Percentiles rank a stretch among this genome's conserved stretches.
Evolutionary conservation across 2,888 invertebrate genomes (phyloP).

Genomic region (Deilephila elpenor): DNA sequence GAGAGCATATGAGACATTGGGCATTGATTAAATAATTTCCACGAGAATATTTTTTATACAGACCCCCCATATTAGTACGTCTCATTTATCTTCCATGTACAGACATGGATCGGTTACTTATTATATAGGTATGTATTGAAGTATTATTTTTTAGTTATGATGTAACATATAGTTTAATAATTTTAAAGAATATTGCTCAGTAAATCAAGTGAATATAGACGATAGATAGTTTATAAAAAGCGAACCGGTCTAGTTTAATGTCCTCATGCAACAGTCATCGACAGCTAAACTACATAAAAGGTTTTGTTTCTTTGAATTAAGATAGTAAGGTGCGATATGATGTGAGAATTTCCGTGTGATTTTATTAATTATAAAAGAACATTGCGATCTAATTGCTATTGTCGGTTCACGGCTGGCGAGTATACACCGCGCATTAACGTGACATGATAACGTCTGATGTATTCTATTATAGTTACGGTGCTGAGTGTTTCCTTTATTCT

Average conservation of each 20-base stretch:
- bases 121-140: too few relatives aligned
- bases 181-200: too few relatives aligned
- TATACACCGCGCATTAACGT: not conserved
- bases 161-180: too few relatives aligned
- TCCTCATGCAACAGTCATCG: not conserved
- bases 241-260: not conserved
- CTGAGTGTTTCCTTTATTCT: constrained; percentile 2
- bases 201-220: too few relatives aligned
- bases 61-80: too few relatives aligned
- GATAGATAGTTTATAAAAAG: too few relatives aligned
- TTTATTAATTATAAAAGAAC: constrained; percentile 15
- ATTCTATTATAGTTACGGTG: not conserved
- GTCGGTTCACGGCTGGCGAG: not conserved
- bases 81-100: too few relatives aligned
- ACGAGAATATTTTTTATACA: too few relatives aligned
- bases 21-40: too few relatives aligned
- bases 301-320: not conserved
- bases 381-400: not conserved
- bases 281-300: not conserved
- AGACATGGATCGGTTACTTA: too few relatives aligned
- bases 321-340: not conserved
- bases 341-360: constrained; percentile 22
- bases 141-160: too few relatives aligned
- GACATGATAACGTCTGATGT: constrained; percentile 1
- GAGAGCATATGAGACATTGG: too few relatives aligned